phyloP scores from a whole-genome alignment of 2,113 vertebrate genomes.

The Chaetodon auriga region DNA sequence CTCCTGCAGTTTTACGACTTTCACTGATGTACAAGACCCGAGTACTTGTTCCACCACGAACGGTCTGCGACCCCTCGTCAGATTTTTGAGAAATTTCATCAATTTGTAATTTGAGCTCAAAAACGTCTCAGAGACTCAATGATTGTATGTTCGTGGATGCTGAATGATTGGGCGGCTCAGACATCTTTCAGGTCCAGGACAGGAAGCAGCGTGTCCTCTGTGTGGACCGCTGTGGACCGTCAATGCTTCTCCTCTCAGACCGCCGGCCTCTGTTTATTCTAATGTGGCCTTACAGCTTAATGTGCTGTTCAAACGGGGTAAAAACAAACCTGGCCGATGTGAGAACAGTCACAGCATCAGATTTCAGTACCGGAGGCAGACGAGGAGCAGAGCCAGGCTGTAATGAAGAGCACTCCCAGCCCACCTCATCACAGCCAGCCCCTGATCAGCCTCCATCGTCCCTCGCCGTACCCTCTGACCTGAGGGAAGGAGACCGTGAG shows the following conservation, averaged over 20 bases:
- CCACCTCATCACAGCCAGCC: conserved; percentile 35
- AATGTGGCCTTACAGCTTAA: background rate
- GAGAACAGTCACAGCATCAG: conserved; percentile 29
- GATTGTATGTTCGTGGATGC: too few species aligned
- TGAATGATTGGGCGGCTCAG: too few species aligned
- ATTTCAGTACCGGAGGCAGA: conserved; percentile 35
- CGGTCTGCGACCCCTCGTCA: too few species aligned
- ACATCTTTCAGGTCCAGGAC: too few species aligned
- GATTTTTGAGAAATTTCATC: too few species aligned
- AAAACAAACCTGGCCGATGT: conserved; percentile 27
- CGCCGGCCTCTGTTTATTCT: background rate
- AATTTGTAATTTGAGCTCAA: background rate
- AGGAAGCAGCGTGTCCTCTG: too few species aligned
- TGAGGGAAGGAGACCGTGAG: background rate
- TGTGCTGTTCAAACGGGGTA: background rate
- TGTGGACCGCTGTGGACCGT: too few species aligned
- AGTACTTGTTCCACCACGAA: too few species aligned
- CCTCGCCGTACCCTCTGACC: conserved; percentile 18
- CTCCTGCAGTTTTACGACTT: too few species aligned
- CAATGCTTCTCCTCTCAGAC: background rate
- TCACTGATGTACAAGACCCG: too few species aligned
- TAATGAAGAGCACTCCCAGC: conserved; percentile 36
- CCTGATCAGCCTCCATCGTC: conserved; percentile 4
- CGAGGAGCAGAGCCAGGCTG: conserved; percentile 35
- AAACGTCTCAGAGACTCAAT: too few species aligned